Evolutionary conservation across 2,113 vertebrate species (phyloP).

Genomic region (Beaufortia kweichowensis): DNA sequence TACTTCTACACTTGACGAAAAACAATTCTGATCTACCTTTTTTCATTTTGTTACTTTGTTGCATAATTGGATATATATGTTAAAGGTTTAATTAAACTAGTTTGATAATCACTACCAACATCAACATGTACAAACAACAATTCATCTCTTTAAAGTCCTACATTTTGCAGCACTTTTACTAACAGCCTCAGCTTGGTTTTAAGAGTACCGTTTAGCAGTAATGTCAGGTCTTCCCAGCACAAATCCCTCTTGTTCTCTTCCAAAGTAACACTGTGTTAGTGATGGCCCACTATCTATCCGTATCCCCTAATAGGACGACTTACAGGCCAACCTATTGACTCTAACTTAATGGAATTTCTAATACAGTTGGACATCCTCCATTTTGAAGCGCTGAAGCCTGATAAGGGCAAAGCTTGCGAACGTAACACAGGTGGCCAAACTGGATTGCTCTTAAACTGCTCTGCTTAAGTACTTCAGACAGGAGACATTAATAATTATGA

Average conservation of each 20-base stretch:
- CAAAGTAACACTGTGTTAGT: constrained; percentile 6
- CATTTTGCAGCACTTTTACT: background rate
- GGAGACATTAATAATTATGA: constrained; percentile 45
- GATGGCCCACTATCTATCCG: constrained; percentile 26
- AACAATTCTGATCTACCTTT: too few relatives aligned
- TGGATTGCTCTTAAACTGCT: constrained; percentile 21
- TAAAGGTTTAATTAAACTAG: too few relatives aligned
- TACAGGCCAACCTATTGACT: constrained; percentile 30
- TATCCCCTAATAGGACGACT: constrained; percentile 36
- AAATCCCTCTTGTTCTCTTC: constrained; percentile 28
- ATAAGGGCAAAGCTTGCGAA: constrained; percentile 19
- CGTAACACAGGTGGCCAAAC: constrained; percentile 41
- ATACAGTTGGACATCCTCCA: constrained; percentile 44
- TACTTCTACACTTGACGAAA: too few relatives aligned
- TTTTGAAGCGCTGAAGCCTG: constrained; percentile 18
- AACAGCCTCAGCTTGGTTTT: background rate
- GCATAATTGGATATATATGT: too few relatives aligned
- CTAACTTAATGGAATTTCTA: constrained; percentile 41
- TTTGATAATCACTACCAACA: too few relatives aligned
- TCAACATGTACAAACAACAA: too few relatives aligned
- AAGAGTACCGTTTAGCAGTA: constrained; percentile 3
- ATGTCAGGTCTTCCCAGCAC: background rate
- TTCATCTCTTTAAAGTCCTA: background rate
- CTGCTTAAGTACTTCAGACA: constrained; percentile 22
- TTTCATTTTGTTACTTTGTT: too few relatives aligned